These are phyloP conservation scores for Metellina segmentata DNA, from an alignment of 2,888 invertebrate species.

Conservation along the genomic window DNA sequence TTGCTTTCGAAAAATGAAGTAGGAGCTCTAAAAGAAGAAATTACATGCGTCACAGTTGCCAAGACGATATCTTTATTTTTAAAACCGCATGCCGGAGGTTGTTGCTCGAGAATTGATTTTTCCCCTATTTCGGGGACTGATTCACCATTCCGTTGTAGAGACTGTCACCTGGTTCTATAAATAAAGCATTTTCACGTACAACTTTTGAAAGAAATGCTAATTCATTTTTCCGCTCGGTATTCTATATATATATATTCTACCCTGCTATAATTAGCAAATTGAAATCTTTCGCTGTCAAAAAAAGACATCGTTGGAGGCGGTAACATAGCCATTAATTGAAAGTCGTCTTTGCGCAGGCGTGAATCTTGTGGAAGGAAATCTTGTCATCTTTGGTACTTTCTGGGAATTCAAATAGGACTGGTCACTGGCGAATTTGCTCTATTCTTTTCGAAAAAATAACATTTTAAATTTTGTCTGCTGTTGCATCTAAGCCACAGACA, in stretches of 20 bases:
- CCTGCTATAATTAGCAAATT: constrained; percentile 31
- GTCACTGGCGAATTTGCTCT: no score
- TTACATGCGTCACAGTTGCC: constrained; percentile 33
- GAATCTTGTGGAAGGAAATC: neutral
- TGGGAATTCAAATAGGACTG: no score
- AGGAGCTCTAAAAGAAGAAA: neutral
- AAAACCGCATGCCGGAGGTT: constrained; percentile 29
- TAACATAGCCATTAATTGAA: neutral
- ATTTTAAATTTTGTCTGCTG: no score
- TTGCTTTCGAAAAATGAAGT: neutral
- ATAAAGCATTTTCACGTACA: constrained; percentile 17
- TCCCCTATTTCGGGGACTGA: constrained; percentile 36
- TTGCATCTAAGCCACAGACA: no score
- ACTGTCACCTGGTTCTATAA: constrained; percentile 33
- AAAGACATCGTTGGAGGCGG: neutral
- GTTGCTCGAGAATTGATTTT: constrained; percentile 59
- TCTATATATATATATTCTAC: constrained; percentile 11
- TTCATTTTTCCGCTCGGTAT: neutral
- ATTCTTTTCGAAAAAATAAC: no score
- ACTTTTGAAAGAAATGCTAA: neutral
- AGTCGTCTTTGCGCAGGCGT: constrained; percentile 15
- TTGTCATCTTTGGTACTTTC: neutral
- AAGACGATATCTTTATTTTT: constrained; percentile 50
- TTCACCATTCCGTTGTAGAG: constrained; percentile 36
- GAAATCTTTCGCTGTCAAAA: constrained; percentile 1